phyloP scores from a whole-genome alignment of 1,140 invertebrate genomes.

The Papilio dardanus region DNA sequence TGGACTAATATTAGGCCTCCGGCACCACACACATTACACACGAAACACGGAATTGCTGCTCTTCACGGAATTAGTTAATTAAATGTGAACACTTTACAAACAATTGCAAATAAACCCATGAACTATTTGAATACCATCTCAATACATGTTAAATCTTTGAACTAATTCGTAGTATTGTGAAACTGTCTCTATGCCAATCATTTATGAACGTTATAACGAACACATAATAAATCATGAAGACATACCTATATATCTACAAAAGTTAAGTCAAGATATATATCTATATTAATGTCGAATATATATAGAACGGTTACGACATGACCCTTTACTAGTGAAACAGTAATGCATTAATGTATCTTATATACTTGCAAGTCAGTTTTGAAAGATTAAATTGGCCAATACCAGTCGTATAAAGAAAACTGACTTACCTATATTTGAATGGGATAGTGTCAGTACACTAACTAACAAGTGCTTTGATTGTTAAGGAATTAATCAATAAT shows the following conservation, averaged over 20 bases:
- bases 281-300: constrained; percentile 48
- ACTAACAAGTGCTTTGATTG: constrained; percentile 18
- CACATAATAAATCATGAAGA: constrained; percentile 38
- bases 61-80: too few species aligned
- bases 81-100: too few species aligned
- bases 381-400: constrained; percentile 38
- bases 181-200: constrained; percentile 13
- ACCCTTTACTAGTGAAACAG: constrained; percentile 41
- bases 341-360: constrained; percentile 37
- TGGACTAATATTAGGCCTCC: too few species aligned
- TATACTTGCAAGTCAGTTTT: constrained; percentile 22
- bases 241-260: constrained; percentile 29
- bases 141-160: background rate
- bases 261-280: constrained; percentile 41
- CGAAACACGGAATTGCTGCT: too few species aligned
- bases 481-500: constrained; percentile 6
- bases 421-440: constrained; percentile 7
- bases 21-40: too few species aligned
- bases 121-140: too few species aligned
- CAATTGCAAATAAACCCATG: too few species aligned
- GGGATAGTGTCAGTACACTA: background rate
- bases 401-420: constrained; percentile 28
- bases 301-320: constrained; percentile 45
- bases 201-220: constrained; percentile 35
- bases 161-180: constrained; percentile 26